A percentile compares a stretch with the other conserved stretches of the same genome.
phyloP scores from a whole-genome alignment of 2,888 invertebrate genomes.

The Frankliniella intonsa region DNA sequence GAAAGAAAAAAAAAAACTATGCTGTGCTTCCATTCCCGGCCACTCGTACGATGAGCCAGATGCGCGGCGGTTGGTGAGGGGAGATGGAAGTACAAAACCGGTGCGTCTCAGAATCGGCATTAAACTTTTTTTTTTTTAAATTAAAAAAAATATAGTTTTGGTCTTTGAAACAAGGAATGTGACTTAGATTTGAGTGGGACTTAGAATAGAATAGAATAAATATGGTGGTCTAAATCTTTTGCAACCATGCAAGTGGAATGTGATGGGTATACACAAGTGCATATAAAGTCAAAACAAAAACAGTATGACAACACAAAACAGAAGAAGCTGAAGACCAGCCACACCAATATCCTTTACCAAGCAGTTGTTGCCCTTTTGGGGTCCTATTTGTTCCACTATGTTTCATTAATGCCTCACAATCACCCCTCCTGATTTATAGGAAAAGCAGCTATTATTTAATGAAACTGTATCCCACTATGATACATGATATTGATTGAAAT shows the following conservation, averaged over 20 bases:
- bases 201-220: too few relatives aligned
- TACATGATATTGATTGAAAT: too few relatives aligned
- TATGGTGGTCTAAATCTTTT: not conserved
- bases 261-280: not conserved
- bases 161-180: not conserved
- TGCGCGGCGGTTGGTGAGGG: too few relatives aligned
- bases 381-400: not conserved
- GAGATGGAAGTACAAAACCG: too few relatives aligned
- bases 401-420: not conserved
- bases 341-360: not conserved
- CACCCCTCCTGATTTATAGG: not conserved
- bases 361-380: not conserved
- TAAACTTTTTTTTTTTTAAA: too few relatives aligned
- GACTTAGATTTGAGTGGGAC: too few relatives aligned
- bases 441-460: not conserved
- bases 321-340: not conserved
- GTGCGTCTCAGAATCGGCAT: too few relatives aligned
- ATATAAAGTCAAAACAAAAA: not conserved
- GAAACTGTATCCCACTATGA: not conserved
- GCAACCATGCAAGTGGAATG: not conserved
- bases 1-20: too few relatives aligned
- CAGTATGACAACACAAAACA: not conserved
- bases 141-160: not conserved
- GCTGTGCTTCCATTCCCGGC: too few relatives aligned
- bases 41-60: too few relatives aligned